phyloP scores from a whole-genome alignment of 2,888 invertebrate genomes.

The Polymixis flavicincta region DNA sequence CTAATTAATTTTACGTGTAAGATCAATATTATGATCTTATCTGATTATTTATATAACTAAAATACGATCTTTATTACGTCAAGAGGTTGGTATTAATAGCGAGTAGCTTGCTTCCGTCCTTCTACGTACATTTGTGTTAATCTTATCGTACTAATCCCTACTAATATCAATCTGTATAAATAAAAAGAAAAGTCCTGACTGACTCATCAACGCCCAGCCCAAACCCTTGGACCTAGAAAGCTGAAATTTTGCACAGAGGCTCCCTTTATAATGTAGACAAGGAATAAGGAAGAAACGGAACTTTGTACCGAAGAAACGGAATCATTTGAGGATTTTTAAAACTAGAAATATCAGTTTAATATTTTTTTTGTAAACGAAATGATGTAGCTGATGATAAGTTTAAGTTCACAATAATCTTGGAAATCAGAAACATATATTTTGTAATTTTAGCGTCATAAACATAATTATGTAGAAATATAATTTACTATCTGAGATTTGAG shows the following conservation, averaged over 20 bases:
- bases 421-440: not conserved
- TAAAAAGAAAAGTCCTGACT: too few species aligned
- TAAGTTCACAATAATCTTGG: not conserved
- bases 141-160: too few species aligned
- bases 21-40: conserved; percentile 47
- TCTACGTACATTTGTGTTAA: not conserved
- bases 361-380: not conserved
- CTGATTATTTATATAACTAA: conserved; percentile 20
- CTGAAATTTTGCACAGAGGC: too few species aligned
- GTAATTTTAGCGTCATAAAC: not conserved
- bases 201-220: too few species aligned
- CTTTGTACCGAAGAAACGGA: not conserved
- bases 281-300: too few species aligned
- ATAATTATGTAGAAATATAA: not conserved
- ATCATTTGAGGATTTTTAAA: not conserved
- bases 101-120: not conserved
- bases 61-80: not conserved
- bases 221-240: too few species aligned
- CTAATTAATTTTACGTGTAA: conserved; percentile 40
- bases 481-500: conserved; percentile 8
- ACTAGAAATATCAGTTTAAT: not conserved
- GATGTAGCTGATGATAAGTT: conserved; percentile 7
- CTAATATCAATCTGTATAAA: too few species aligned
- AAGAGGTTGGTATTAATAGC: conserved; percentile 1
- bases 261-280: too few species aligned